Conservation (phyloP, 2,888 invertebrate genomes). For the Pinctada fucata region DNA sequence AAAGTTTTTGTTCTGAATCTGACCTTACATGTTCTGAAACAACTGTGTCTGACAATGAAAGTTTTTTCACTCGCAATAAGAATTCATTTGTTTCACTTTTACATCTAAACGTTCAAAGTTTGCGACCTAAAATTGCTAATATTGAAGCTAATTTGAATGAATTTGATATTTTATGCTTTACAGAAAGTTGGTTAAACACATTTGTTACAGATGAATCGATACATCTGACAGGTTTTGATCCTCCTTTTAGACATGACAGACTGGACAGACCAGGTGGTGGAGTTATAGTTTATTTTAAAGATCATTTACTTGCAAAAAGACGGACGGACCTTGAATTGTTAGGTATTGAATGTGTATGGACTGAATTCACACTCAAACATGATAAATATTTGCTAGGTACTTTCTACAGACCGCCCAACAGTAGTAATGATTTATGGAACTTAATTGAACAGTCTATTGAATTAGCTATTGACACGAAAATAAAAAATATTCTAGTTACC, state of each 20-base stretch:
- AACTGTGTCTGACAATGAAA: too few relatives aligned
- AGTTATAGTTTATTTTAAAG: conserved; percentile 4
- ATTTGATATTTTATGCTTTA: too few relatives aligned
- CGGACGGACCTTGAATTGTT: not conserved
- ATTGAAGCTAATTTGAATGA: too few relatives aligned
- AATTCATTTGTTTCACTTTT: too few relatives aligned
- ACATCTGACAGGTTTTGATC: not conserved
- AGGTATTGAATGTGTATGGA: conserved; percentile 1
- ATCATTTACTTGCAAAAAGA: not conserved
- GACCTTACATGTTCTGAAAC: too few relatives aligned
- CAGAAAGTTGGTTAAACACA: too few relatives aligned
- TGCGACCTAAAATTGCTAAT: too few relatives aligned
- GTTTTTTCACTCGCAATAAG: too few relatives aligned
- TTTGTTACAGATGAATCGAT: too few relatives aligned
- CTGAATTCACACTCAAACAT: not conserved
- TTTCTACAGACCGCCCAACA: conserved; percentile 12
- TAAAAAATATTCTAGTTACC: not conserved
- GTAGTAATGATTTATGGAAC: not conserved
- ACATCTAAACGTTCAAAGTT: too few relatives aligned
- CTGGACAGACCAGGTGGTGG: not conserved
- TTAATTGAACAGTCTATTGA: not conserved
- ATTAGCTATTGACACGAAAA: not conserved
- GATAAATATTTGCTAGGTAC: not conserved
- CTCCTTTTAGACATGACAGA: not conserved
- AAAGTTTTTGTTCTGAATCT: too few relatives aligned